Evolutionary conservation across 2,113 vertebrate genomes (phyloP), one percentile per base, ranked within the genome.

Genomic region (Gadus macrocephalus): DNA sequence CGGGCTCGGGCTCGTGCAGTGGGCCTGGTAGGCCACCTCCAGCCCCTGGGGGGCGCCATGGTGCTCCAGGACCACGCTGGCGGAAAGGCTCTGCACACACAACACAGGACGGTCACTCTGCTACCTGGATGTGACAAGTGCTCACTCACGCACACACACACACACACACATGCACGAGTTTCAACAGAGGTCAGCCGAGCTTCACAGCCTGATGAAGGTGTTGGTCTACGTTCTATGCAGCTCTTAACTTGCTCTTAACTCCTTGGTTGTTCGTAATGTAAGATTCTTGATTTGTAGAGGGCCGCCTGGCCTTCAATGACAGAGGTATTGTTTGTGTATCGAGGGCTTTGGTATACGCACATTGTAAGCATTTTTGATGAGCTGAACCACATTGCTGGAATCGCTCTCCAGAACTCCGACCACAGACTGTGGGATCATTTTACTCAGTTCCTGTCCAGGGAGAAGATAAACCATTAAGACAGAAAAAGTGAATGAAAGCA

Each of bases 331-430:
- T 64, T 42, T 64, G 35, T 42, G 35, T 7, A n/a, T 17, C 63
- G 2, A 27, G 14, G 4, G n/a, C 2, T 25, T 20, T 66, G 20
- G 42, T 67, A 12, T n/a, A 71, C 92, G 92, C 71, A 94, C 93
- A 27, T 85, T 78, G 19, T 94, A 94, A 1, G 93, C 92, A 0
- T 92, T 88, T 53, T 88, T 86, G 70, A 94, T 94, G 60, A 94
- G 90, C 83, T 93, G 91, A 2, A 94, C 90, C 69, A 94, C 92
- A 4, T 94, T 94, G 83, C 92, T 92, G 67, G 93, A 94, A 75
- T 94, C 91, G 2, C 90, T 74, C 4, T 84, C 86, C 69, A 94
- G 79, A 70, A 88, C 90, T 20, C 90, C 92, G 2, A 94, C 92
- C 16, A 86, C 92, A 0, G 93, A 93, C 76, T 91, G 91, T 17